Evolutionary conservation across 2,113 vertebrate species (phyloP).

Genomic region (Mionectes macconnelli): DNA sequence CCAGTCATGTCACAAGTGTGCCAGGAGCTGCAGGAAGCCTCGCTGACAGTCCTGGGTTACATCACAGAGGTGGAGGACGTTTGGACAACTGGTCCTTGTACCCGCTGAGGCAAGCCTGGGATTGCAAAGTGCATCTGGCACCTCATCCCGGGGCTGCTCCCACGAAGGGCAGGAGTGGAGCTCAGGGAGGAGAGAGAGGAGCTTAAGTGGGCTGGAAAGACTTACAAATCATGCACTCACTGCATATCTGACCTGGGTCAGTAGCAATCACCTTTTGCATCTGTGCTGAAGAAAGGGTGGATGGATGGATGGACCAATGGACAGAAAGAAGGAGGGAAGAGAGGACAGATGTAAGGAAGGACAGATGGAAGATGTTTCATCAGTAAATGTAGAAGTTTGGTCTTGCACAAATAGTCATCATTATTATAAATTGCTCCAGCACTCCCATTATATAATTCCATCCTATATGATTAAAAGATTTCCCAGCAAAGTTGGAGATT

Average conservation of each 20-base stretch:
- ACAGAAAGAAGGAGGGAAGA: not conserved
- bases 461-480: constrained; percentile 39
- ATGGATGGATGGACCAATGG: not conserved
- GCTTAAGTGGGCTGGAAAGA: not conserved
- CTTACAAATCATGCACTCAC: not conserved
- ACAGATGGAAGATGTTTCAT: not conserved
- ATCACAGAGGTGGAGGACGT: not conserved
- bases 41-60: not conserved
- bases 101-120: not conserved
- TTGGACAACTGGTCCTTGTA: not conserved
- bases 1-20: not conserved
- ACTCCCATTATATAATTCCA: constrained; percentile 14
- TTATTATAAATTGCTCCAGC: constrained; percentile 22
- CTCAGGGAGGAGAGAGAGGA: not conserved
- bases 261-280: not conserved
- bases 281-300: not conserved
- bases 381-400: not conserved
- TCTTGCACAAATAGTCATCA: constrained; percentile 25
- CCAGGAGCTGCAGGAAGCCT: not conserved
- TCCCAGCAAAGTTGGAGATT: constrained; percentile 30
- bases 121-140: not conserved
- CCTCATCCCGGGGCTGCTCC: not conserved
- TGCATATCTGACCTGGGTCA: not conserved
- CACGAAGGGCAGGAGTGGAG: not conserved
- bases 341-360: not conserved